A percentile compares a stretch with the other conserved stretches of the same genome.
Conservation (phyloP, 2,113 vertebrate species). For the Formicarius rufipectus region DNA sequence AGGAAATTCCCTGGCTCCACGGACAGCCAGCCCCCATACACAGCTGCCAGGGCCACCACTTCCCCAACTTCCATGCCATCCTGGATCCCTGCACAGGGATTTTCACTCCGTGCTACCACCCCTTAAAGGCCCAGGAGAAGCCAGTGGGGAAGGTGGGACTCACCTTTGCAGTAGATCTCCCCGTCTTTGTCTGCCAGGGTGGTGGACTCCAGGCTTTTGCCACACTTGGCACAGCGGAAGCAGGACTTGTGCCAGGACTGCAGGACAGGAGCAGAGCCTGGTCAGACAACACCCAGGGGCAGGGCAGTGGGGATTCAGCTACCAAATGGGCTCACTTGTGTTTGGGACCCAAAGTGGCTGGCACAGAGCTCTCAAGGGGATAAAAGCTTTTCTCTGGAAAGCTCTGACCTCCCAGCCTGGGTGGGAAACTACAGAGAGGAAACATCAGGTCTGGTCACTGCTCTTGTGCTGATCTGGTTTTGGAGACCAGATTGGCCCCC, state of each 20-base stretch:
- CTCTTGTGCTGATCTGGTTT: background rate
- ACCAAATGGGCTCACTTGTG: background rate
- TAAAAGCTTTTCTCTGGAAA: background rate
- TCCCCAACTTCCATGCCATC: background rate
- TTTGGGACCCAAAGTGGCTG: background rate
- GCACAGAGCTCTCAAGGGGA: background rate
- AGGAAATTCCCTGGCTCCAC: background rate
- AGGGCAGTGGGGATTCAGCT: background rate
- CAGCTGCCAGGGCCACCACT: background rate
- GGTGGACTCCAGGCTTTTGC: slow-evolving; percentile 93
- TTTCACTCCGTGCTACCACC: background rate
- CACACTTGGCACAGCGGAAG: slow-evolving; percentile 91
- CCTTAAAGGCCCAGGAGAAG: background rate
- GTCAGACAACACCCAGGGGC: background rate
- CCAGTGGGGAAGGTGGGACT: background rate
- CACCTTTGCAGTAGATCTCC: slow-evolving; percentile 97
- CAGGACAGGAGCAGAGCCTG: background rate
- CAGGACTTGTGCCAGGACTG: slow-evolving; percentile 95
- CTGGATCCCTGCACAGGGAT: background rate
- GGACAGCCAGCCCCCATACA: rapidly evolving
- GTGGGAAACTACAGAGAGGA: background rate
- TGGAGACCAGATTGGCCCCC: background rate
- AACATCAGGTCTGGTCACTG: background rate
- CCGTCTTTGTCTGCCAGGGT: slow-evolving; percentile 93
- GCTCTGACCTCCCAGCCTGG: background rate